Evolutionary conservation across 2,113 vertebrate species (phyloP), one percentile per base, ranked within the genome.

Genomic region (Lutjanus erythropterus): DNA sequence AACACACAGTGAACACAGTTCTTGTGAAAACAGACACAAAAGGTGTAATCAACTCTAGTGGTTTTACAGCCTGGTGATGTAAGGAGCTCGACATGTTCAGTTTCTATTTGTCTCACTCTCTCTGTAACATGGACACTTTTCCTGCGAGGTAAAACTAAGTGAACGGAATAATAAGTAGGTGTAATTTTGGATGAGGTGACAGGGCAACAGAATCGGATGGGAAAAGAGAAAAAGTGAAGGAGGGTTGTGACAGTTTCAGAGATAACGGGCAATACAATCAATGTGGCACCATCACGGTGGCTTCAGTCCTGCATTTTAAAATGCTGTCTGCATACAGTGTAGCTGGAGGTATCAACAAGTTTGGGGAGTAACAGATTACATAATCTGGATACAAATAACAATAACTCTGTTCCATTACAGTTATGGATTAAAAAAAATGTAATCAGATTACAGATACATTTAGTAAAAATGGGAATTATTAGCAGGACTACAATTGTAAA

Each of bases 1-100:
- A 11, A 52, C 75, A 49, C 71, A 83, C 78, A 72, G 23, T 31
- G 31, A 80, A 69, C 64, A 52, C 59, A 29, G 66, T 55, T 61
- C 53, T 68, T 73, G 53, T 80, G 66, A 84, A 87, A 85, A 84
- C 55, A 53, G 53, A 64, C 55, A 72, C 64, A 78, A 55, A 86
- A 71, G 72, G 41, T 85, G 56, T 78, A 71, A 79, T 88, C 85
- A 78, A 52, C 69, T 75, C 21, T 29, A 53, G 56, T 29, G 44
- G 31, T 69, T 82, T n/a, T 52, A 12, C 66, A 70, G 70, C 66
- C 25, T 39, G 12, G 6, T 65, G 64, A 39, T 70, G 64, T 49
- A 44, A 65, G 31, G 15, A 67, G 56, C 25, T 67, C 56, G 23
- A 64, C 44, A 18, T 60, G 68, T 62, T 80, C 58, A 71, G 56